phyloP scores from a whole-genome alignment of 2,888 invertebrate genomes.

The Dasypogon diadema region DNA sequence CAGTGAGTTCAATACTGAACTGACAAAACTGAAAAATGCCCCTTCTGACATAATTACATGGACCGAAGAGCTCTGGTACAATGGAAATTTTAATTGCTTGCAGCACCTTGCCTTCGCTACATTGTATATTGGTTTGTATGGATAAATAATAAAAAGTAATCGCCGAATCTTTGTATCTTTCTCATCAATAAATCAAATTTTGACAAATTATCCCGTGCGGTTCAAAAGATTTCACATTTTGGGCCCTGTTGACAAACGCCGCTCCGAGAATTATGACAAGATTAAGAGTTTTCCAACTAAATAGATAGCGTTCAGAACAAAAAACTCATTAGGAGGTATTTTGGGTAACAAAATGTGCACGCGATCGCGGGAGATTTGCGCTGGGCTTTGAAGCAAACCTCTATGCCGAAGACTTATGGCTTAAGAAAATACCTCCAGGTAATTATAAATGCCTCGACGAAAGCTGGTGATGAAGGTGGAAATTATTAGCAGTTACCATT shows the following conservation, averaged over 20 bases:
- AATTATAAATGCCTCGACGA: conserved; percentile 16
- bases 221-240: too few relatives aligned
- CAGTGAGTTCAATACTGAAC: background rate
- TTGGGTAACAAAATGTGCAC: background rate
- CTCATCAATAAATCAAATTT: background rate
- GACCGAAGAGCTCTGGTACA: background rate
- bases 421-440: conserved; percentile 3
- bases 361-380: conserved; percentile 3
- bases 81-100: too few relatives aligned
- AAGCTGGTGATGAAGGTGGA: conserved; percentile 26
- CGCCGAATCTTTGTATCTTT: too few relatives aligned
- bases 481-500: conserved; percentile 20
- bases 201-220: background rate
- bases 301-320: background rate
- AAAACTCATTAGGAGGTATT: background rate
- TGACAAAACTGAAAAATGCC: background rate
- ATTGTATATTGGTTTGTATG: background rate
- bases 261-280: background rate
- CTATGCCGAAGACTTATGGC: conserved; percentile 9
- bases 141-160: too few relatives aligned
- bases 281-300: background rate
- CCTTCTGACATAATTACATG: background rate
- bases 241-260: background rate
- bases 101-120: background rate
- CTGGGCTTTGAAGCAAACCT: background rate